Percentiles rank a stretch among this genome's conserved stretches.
These are phyloP conservation scores for Sorex araneus DNA, from an alignment of 2,113 vertebrate species.

Conservation along the genomic window DNA sequence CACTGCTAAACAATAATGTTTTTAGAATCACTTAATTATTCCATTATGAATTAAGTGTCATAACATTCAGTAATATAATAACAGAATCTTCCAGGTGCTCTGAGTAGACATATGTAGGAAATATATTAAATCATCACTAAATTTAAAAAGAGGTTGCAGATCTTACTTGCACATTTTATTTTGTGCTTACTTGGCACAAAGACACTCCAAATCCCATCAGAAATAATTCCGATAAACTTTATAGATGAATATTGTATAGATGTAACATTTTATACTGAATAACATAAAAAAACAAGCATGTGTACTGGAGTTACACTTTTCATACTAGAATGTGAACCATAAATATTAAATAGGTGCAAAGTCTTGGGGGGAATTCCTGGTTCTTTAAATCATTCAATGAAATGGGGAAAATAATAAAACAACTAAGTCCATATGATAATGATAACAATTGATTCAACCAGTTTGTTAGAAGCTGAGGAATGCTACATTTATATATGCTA, in stretches of 20 bases:
- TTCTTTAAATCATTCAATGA: not conserved
- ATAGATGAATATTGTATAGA: not conserved
- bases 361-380: not conserved
- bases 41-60: not conserved
- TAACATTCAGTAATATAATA: not conserved
- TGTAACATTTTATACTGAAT: not conserved
- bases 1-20: not conserved
- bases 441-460: not conserved
- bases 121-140: not conserved
- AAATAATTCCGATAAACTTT: conserved; percentile 13
- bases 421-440: not conserved
- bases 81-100: not conserved
- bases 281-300: not conserved
- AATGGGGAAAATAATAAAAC: not conserved
- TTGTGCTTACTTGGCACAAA: not conserved
- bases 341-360: not conserved
- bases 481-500: not conserved
- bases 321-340: not conserved
- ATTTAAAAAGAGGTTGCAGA: not conserved
- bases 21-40: not conserved
- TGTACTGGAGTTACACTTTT: not conserved
- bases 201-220: not conserved
- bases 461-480: not conserved
- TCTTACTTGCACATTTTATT: not conserved
- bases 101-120: not conserved